phyloP scores from a whole-genome alignment of 1,140 invertebrate genomes.

The Bombus balteatus region DNA sequence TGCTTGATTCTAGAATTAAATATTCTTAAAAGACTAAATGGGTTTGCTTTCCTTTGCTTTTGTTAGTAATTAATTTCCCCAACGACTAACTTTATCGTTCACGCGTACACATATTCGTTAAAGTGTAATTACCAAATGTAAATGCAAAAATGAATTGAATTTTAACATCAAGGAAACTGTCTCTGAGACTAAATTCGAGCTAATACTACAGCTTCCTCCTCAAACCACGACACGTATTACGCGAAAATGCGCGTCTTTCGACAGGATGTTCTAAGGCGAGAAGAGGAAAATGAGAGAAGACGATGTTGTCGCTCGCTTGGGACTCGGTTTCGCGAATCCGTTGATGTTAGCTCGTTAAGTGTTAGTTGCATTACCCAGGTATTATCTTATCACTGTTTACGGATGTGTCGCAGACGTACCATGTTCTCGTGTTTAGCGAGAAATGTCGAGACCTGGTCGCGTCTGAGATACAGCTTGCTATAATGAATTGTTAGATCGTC shows the following conservation, averaged over 20 bases:
- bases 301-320: background rate
- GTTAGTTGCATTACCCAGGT: slow-evolving; percentile 44
- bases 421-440: background rate
- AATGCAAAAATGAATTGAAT: background rate
- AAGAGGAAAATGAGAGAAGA: background rate
- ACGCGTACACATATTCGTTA: background rate
- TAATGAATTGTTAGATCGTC: background rate
- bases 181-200: background rate
- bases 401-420: slow-evolving; percentile 25
- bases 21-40: too few relatives aligned
- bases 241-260: background rate
- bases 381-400: slow-evolving; percentile 64
- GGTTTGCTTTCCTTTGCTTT: background rate
- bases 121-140: background rate
- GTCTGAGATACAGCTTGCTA: background rate
- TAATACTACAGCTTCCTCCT: background rate
- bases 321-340: slow-evolving; percentile 10
- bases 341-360: slow-evolving; percentile 59
- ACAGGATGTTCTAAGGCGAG: background rate
- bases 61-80: background rate
- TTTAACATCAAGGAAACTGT: background rate
- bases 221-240: background rate
- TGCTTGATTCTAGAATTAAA: too few relatives aligned
- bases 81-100: background rate
- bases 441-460: background rate